phyloP scores from a whole-genome alignment of 2,113 vertebrate genomes.

The Oncorhynchus masou region DNA sequence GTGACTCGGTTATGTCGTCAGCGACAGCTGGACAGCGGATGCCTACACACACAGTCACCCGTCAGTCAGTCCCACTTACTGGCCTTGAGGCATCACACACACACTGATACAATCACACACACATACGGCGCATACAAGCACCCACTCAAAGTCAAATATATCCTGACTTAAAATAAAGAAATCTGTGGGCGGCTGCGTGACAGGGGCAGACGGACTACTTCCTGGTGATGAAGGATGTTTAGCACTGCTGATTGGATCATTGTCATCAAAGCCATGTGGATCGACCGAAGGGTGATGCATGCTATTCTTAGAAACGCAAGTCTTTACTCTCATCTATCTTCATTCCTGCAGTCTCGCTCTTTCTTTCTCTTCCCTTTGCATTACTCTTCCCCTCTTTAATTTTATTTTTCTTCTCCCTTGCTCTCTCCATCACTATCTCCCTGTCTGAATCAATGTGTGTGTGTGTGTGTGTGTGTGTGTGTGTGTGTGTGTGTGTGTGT shows the following conservation, averaged over 20 bases:
- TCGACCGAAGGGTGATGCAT: conserved; percentile 14
- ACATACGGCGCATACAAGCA: background rate
- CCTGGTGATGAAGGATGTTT: background rate
- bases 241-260: conserved; percentile 1
- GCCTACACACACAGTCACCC: background rate
- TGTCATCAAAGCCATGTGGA: background rate
- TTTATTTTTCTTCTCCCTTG: background rate
- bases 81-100: background rate
- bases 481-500: background rate
- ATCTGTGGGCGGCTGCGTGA: no score
- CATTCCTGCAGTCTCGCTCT: background rate
- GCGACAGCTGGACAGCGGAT: background rate
- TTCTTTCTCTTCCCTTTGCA: background rate
- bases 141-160: background rate
- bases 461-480: background rate
- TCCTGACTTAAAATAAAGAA: no score
- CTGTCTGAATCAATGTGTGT: conserved; percentile 11
- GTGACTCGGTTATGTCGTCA: background rate
- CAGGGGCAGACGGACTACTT: background rate
- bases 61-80: conserved; percentile 3
- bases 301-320: conserved; percentile 16
- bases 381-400: no score
- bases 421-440: background rate
- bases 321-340: conserved; percentile 8
- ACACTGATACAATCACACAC: background rate